Conservation (phyloP, 2,113 vertebrate genomes). For the Antechinus stuartii region DNA sequence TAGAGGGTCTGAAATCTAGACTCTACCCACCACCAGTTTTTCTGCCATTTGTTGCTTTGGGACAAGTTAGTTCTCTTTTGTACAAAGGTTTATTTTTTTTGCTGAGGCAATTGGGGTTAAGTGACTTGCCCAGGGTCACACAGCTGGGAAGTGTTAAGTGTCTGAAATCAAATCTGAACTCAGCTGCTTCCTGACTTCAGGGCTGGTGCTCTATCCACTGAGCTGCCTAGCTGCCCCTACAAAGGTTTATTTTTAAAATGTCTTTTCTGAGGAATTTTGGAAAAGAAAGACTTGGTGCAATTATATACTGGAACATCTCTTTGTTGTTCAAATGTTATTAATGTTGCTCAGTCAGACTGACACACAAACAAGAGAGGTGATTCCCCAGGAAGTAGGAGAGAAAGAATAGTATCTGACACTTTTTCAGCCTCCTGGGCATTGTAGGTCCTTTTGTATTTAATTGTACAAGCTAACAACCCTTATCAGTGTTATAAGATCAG, state of each 20-base stretch:
- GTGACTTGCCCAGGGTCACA: too few relatives aligned
- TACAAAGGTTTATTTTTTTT: neutral
- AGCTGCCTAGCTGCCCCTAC: too few relatives aligned
- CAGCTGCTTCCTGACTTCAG: too few relatives aligned
- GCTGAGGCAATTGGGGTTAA: too few relatives aligned
- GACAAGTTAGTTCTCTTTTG: neutral
- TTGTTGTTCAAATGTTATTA: neutral
- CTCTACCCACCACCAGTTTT: neutral
- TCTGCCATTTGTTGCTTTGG: neutral
- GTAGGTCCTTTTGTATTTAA: neutral
- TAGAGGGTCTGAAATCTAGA: neutral
- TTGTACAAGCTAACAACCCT: conserved; percentile 1
- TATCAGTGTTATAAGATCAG: neutral
- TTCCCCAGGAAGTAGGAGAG: neutral
- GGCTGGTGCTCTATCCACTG: too few relatives aligned
- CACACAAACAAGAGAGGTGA: neutral
- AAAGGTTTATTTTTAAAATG: neutral
- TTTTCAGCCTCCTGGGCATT: neutral
- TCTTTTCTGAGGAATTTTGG: neutral
- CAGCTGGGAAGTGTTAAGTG: too few relatives aligned
- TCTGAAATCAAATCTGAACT: too few relatives aligned
- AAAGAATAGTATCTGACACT: neutral
- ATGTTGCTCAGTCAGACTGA: neutral
- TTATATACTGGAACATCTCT: neutral
- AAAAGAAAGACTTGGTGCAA: neutral